phyloP scores from a whole-genome alignment of 2,113 vertebrate genomes.

The Osmerus mordax region DNA sequence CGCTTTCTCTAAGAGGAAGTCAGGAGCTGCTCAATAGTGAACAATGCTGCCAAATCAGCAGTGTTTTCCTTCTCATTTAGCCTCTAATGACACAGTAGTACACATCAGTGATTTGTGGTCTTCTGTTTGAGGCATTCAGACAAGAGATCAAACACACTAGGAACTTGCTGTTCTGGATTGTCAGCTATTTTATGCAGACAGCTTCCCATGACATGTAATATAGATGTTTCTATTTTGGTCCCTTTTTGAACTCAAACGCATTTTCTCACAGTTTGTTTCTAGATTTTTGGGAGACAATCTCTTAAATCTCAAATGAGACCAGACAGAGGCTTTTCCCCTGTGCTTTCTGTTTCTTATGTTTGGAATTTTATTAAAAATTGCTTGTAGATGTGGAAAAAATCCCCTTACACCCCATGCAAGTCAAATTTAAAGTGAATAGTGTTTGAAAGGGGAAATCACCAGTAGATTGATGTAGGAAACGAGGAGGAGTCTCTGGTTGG shows the following conservation, averaged over 20 bases:
- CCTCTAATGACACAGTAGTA: slow-evolving; percentile 45
- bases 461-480: slow-evolving; percentile 44
- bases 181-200: slow-evolving; percentile 12
- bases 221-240: not conserved
- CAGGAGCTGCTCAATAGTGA: slow-evolving; percentile 30
- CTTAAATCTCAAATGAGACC: too few species aligned
- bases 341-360: not conserved
- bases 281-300: too few species aligned
- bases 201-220: slow-evolving; percentile 1
- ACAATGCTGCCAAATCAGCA: slow-evolving; percentile 34
- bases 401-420: too few species aligned
- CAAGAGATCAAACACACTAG: slow-evolving; percentile 25
- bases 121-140: slow-evolving; percentile 24
- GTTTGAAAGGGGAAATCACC: slow-evolving; percentile 40
- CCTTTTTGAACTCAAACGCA: too few species aligned
- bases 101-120: slow-evolving; percentile 7
- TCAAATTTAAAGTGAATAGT: slow-evolving; percentile 10
- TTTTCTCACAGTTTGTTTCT: too few species aligned
- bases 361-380: too few species aligned
- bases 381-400: too few species aligned
- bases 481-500: slow-evolving; percentile 29
- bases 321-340: not conserved
- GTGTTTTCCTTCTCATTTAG: slow-evolving; percentile 48
- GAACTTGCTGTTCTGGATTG: slow-evolving; percentile 33
- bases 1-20: slow-evolving; percentile 53